Conservation (phyloP, 2,797 vertebrate genomes). For the Pristis pectinata region DNA sequence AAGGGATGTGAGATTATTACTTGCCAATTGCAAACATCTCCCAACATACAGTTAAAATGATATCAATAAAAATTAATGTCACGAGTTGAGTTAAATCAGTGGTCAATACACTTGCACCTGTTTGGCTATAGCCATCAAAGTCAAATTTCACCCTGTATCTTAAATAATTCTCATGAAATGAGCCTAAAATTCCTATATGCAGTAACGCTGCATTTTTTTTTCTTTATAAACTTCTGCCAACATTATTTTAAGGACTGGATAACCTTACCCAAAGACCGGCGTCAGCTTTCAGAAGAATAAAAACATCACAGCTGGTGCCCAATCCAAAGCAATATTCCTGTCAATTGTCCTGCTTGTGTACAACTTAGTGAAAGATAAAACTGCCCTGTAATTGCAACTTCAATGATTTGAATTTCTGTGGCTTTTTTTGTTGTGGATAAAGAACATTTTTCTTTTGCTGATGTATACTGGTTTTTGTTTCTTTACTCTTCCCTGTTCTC, state of each 20-base stretch:
- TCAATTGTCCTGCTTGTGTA: too few species aligned
- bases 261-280: slow-evolving; percentile 5
- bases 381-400: background rate
- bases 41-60: too few species aligned
- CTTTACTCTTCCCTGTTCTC: background rate
- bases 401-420: too few species aligned
- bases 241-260: background rate
- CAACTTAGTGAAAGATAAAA: background rate
- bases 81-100: too few species aligned
- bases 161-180: background rate
- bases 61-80: too few species aligned
- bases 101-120: too few species aligned
- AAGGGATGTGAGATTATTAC: too few species aligned
- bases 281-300: slow-evolving; percentile 26
- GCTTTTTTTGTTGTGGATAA: background rate
- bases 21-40: too few species aligned
- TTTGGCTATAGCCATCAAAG: too few species aligned
- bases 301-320: background rate
- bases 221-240: background rate
- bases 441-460: background rate
- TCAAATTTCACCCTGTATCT: background rate
- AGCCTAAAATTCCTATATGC: too few species aligned
- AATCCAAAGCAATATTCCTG: background rate
- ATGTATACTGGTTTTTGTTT: background rate
- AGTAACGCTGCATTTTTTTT: too few species aligned